These are phyloP conservation scores for Spinus pinus DNA, from an alignment of 2,797 vertebrate genomes.

Conservation along the genomic window DNA sequence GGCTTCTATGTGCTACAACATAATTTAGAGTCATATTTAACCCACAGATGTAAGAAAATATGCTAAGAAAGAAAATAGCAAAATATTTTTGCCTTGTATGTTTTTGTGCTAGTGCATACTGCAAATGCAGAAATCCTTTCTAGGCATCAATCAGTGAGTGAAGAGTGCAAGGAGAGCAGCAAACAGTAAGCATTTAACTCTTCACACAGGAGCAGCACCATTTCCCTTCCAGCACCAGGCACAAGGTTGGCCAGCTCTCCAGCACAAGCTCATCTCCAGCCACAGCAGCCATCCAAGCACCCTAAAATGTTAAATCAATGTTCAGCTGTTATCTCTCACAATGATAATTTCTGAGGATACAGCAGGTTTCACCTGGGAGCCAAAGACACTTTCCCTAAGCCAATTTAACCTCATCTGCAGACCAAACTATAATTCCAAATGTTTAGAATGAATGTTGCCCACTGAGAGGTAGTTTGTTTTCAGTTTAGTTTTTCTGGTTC, in stretches of 20 bases:
- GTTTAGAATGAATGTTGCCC: background rate
- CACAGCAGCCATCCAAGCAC: background rate
- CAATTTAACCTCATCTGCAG: background rate
- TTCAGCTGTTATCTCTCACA: background rate
- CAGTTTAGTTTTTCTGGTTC: background rate
- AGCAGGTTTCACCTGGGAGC: background rate
- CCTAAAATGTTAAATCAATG: background rate
- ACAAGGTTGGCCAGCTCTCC: background rate
- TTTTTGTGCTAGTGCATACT: background rate
- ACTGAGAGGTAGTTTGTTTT: background rate
- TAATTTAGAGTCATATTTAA: background rate
- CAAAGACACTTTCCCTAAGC: background rate
- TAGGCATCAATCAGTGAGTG: background rate
- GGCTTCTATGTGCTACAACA: background rate
- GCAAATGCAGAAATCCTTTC: background rate
- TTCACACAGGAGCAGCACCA: background rate
- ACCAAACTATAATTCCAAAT: background rate
- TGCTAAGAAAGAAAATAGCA: background rate
- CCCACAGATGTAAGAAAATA: background rate
- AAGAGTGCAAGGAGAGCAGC: background rate
- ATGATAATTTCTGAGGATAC: background rate
- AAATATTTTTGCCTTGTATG: background rate
- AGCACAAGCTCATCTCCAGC: background rate
- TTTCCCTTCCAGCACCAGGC: background rate
- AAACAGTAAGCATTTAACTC: background rate